Percentiles rank a stretch among this genome's conserved stretches.
Evolutionary conservation across 1,140 invertebrate genomes (phyloP).

Genomic region (Helicoverpa zea): DNA sequence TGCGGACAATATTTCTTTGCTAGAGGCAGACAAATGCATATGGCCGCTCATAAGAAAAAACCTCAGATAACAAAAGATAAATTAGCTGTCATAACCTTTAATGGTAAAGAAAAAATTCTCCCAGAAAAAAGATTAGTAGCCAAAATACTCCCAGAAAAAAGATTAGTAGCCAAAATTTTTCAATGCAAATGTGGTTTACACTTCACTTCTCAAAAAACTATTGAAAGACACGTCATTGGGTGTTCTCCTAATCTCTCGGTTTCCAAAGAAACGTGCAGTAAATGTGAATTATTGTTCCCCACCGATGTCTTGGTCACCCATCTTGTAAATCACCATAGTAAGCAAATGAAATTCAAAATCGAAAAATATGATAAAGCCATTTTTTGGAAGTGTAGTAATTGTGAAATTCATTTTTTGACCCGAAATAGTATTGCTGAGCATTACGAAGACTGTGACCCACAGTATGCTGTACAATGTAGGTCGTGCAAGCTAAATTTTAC

Average conservation of each 20-base stretch:
- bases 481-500: not conserved
- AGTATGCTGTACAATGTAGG: not conserved
- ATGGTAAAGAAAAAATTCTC: not conserved
- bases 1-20: constrained; percentile 4
- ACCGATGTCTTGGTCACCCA: constrained; percentile 54
- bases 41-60: not conserved
- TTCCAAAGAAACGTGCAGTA: constrained; percentile 53
- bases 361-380: not conserved
- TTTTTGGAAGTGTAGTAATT: not conserved
- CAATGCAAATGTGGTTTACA: constrained; percentile 54
- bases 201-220: constrained; percentile 39
- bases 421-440: not conserved
- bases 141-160: not conserved
- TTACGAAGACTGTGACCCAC: not conserved
- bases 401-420: not conserved
- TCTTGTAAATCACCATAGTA: constrained; percentile 53
- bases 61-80: not conserved
- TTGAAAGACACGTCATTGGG: constrained; percentile 44
- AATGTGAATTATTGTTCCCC: constrained; percentile 52
- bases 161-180: constrained; percentile 21
- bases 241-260: constrained; percentile 30
- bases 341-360: constrained; percentile 6
- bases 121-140: not conserved
- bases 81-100: not conserved
- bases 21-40: not conserved